phyloP scores from a whole-genome alignment of 2,888 invertebrate species.

The Resseliella maxima region DNA sequence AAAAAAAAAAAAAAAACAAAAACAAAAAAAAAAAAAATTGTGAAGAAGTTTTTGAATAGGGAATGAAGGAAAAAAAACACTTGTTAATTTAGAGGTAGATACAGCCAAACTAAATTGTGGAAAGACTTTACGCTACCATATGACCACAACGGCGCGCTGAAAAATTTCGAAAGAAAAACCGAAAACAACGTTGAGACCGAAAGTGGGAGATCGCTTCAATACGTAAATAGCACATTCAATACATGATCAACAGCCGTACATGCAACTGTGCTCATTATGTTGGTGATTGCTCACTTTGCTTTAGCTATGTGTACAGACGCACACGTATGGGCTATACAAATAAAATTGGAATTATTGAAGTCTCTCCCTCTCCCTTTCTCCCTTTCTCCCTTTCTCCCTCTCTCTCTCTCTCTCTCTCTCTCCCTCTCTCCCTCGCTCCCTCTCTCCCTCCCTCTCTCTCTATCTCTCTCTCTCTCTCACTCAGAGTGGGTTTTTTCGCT shows the following conservation, averaged over 20 bases:
- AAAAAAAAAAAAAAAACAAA: background rate
- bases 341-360: constrained; percentile 15
- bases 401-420: background rate
- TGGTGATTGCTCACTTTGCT: background rate
- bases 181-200: constrained; percentile 6
- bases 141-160: constrained; percentile 54
- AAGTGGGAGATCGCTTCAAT: constrained; percentile 49
- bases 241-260: background rate
- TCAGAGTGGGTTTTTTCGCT: background rate
- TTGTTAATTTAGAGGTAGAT: constrained; percentile 65
- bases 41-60: background rate
- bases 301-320: background rate
- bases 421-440: too few species aligned
- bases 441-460: background rate
- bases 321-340: constrained; percentile 1
- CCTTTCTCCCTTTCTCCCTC: background rate
- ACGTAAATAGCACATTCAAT: background rate
- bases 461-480: background rate
- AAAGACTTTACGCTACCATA: constrained; percentile 33
- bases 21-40: constrained; percentile 1
- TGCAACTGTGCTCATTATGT: constrained; percentile 8
- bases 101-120: constrained; percentile 64
- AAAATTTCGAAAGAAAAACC: constrained; percentile 37
- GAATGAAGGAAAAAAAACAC: constrained; percentile 45
- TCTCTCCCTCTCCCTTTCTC: background rate